A percentile compares a stretch with the other conserved stretches of the same genome.
Conservation (phyloP, 2,113 vertebrate species). For the Phasianus colchicus region DNA sequence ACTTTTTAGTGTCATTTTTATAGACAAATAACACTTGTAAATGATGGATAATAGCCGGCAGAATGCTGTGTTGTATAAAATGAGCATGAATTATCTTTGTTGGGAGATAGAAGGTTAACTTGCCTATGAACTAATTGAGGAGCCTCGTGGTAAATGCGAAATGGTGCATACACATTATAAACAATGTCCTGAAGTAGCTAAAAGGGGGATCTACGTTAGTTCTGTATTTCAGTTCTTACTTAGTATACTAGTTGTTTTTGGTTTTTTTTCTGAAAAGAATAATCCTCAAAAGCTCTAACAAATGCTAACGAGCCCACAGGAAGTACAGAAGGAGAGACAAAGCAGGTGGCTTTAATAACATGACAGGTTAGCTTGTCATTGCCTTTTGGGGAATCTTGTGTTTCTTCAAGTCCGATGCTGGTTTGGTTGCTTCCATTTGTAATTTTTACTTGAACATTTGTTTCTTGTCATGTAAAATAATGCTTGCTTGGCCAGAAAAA, state of each 20-base stretch:
- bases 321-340: slow-evolving; percentile 28
- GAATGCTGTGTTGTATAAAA: slow-evolving; percentile 77
- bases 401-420: background rate
- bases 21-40: slow-evolving; percentile 86
- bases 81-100: slow-evolving; percentile 79
- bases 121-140: slow-evolving; percentile 80
- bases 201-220: slow-evolving; percentile 67
- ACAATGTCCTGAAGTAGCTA: slow-evolving; percentile 61
- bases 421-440: slow-evolving; percentile 2
- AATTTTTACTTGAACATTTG: slow-evolving; percentile 21
- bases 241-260: slow-evolving; percentile 41
- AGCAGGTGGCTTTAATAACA: slow-evolving; percentile 30
- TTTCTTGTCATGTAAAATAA: slow-evolving; percentile 34
- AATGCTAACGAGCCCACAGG: slow-evolving; percentile 48
- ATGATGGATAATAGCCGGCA: slow-evolving; percentile 84
- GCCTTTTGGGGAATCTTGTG: background rate
- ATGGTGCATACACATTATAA: slow-evolving; percentile 55
- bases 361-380: slow-evolving; percentile 20
- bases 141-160: slow-evolving; percentile 78
- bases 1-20: slow-evolving; percentile 87
- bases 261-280: background rate
- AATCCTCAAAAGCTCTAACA: background rate
- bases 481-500: slow-evolving; percentile 33
- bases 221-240: slow-evolving; percentile 50
- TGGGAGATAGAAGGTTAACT: slow-evolving; percentile 83